Conservation (phyloP, 53 echinoderm and acorn worm species). For the Holothuria leucospilota region DNA sequence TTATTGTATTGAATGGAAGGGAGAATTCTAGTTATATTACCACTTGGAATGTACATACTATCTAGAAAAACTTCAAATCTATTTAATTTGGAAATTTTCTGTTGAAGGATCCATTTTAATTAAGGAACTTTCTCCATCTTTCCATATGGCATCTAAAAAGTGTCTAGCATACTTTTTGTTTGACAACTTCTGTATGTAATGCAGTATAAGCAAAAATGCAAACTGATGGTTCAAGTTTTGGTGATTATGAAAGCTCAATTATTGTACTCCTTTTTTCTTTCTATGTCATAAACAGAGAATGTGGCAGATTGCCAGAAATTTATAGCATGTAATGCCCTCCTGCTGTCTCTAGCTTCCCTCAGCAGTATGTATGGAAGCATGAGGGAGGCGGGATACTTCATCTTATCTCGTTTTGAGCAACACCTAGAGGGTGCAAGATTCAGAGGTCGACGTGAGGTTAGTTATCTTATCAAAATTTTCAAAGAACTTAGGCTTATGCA, state of each 20-base stretch:
- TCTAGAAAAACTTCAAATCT: too few relatives aligned
- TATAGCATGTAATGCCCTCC: conserved; percentile 71
- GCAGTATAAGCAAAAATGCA: too few relatives aligned
- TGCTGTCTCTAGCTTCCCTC: conserved; percentile 68
- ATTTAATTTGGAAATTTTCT: too few relatives aligned
- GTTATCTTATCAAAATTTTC: neutral
- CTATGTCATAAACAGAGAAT: conserved; percentile 48
- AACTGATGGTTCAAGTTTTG: too few relatives aligned
- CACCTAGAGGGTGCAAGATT: conserved; percentile 84
- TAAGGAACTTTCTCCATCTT: too few relatives aligned
- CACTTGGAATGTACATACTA: too few relatives aligned
- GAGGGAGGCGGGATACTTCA: conserved; percentile 76
- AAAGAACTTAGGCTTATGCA: neutral
- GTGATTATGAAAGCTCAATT: neutral
- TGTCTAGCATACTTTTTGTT: too few relatives aligned
- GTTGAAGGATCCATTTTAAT: too few relatives aligned
- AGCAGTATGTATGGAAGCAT: conserved; percentile 74
- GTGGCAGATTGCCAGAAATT: conserved; percentile 83
- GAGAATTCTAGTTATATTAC: too few relatives aligned
- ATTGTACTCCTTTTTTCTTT: conserved; percentile 3
- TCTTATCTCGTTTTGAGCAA: conserved; percentile 63
- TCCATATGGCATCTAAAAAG: too few relatives aligned
- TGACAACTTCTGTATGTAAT: too few relatives aligned
- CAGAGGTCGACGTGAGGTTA: conserved; percentile 88
- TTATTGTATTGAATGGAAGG: too few relatives aligned